Evolutionary conservation across 2,888 invertebrate genomes (phyloP), one percentile per base, ranked within the genome.

Genomic region (Lasioglossum morio): DNA sequence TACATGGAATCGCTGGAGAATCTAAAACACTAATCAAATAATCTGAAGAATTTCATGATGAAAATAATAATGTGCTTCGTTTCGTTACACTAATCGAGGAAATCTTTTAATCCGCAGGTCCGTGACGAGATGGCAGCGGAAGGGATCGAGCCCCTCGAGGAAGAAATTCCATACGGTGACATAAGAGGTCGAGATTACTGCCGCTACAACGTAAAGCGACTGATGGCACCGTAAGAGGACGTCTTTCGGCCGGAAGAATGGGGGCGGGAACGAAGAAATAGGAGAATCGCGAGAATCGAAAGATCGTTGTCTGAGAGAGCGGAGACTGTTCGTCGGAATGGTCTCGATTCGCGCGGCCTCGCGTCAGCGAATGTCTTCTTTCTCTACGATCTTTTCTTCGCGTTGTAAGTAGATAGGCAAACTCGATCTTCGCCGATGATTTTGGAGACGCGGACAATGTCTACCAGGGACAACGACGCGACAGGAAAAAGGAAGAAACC

Each of bases 101-200:
- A 27, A 27, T 75, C 2, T 70, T 34, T 82, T 37, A 82, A 60
- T 79, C 77, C 75, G 7, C 92, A 96, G 96, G 95, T 96, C 88
- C 95, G 96, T 90, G 96, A 96, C 95, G 95, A 95, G 91, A 96
- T 96, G 96, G 96, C 96, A 87, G 95, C 95, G 79, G 95, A 96
- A 84, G 96, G 96, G 81, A 95, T 96, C 91, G 96, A 96, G 88
- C 96, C 96, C 43, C 95, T 96, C 90, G 96, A 96, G 93, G 96
- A 96, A 91, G 95, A 96, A 92, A 96, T 96, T 94, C 96, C 96
- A 87, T 95, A 95, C 86, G 96, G 96, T 92, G 96, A 96, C 93
- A 96, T 96, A 92, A 95, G 96, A 94, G 96, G 96, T 87, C 95
- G 96, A 91, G 96, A 96, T 90, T 96, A 96, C 94, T 96, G 96